Conservation (phyloP, 2,113 vertebrate genomes). For the Dascyllus trimaculatus region DNA sequence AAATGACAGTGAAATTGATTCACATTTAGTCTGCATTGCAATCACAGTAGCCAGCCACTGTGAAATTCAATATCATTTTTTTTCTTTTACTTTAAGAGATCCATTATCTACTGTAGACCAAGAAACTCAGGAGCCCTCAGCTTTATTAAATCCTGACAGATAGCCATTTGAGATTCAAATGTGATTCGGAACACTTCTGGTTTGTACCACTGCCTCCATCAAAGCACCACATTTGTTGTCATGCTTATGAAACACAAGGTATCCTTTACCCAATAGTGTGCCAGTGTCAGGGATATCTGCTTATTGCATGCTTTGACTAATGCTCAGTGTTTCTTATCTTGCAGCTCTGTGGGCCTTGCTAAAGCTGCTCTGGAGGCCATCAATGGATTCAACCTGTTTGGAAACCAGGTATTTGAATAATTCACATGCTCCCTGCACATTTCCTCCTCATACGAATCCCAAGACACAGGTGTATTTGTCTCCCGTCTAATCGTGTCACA, state of each 20-base stretch:
- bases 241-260: background rate
- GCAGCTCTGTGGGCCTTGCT: constrained; percentile 95
- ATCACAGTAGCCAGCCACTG: constrained; percentile 65
- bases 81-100: constrained; percentile 38
- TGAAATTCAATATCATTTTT: constrained; percentile 59
- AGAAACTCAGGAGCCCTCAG: constrained; percentile 28
- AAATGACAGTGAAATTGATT: constrained; percentile 65
- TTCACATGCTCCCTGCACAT: constrained; percentile 4
- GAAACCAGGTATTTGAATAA: constrained; percentile 91
- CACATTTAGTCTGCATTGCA: constrained; percentile 61
- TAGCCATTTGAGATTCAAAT: constrained; percentile 48
- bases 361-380: constrained; percentile 98
- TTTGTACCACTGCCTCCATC: background rate
- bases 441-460: background rate
- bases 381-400: constrained; percentile 99
- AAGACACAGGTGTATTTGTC: background rate
- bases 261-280: background rate
- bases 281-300: background rate
- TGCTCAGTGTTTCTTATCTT: constrained; percentile 34
- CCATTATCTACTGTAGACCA: constrained; percentile 56
- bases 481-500: constrained; percentile 1
- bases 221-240: constrained; percentile 10
- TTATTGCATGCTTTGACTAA: background rate
- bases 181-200: background rate
- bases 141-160: constrained; percentile 47